Conservation (phyloP, 1,140 invertebrate species). For the Papilio polytes region DNA sequence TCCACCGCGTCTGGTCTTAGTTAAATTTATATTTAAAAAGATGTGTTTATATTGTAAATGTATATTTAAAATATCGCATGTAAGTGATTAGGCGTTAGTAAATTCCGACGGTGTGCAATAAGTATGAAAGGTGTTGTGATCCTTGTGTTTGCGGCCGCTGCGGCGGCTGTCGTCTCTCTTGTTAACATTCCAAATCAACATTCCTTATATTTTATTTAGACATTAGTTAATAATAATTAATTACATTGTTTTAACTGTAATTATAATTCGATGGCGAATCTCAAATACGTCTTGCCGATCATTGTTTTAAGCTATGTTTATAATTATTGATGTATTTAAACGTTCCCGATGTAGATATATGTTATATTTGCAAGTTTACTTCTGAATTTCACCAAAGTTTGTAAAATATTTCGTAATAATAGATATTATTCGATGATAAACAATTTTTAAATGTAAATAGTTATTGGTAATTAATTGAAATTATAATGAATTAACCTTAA, state of each 20-base stretch:
- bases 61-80: slow-evolving; percentile 74
- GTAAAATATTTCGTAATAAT: slow-evolving; percentile 83
- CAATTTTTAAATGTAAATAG: slow-evolving; percentile 83
- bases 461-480: slow-evolving; percentile 76
- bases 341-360: slow-evolving; percentile 68
- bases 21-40: slow-evolving; percentile 82
- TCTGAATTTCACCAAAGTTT: slow-evolving; percentile 83
- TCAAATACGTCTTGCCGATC: slow-evolving; percentile 55
- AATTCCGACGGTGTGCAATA: slow-evolving; percentile 81
- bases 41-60: slow-evolving; percentile 84
- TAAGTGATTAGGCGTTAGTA: slow-evolving; percentile 77
- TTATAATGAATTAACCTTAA: slow-evolving; percentile 75
- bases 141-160: slow-evolving; percentile 69
- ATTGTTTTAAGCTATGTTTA: slow-evolving; percentile 40
- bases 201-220: slow-evolving; percentile 68
- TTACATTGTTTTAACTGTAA: slow-evolving; percentile 50
- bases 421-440: slow-evolving; percentile 79
- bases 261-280: slow-evolving; percentile 52
- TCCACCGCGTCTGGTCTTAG: slow-evolving; percentile 74
- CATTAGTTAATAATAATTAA: slow-evolving; percentile 64
- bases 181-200: slow-evolving; percentile 75
- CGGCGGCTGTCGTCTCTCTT: slow-evolving; percentile 63
- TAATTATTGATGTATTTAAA: slow-evolving; percentile 49
- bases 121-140: slow-evolving; percentile 79
- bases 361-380: slow-evolving; percentile 75